Conservation (phyloP, 2,113 vertebrate genomes). For the Zosterops japonicus region DNA sequence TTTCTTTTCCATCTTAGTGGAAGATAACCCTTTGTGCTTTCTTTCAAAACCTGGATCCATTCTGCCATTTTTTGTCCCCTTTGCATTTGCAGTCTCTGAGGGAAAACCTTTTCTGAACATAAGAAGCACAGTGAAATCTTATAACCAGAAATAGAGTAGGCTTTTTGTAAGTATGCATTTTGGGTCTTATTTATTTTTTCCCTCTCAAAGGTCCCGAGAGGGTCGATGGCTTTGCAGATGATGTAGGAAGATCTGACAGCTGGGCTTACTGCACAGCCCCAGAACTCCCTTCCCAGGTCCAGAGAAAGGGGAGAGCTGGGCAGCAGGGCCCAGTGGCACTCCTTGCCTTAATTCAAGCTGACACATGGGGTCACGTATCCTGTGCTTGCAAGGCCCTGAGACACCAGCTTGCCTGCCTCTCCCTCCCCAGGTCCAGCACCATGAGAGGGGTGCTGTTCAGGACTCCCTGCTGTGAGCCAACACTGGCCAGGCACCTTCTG, state of each 20-base stretch:
- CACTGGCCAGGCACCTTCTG: background rate
- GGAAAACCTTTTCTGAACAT: background rate
- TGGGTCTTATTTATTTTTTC: background rate
- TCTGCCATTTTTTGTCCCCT: background rate
- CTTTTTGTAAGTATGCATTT: background rate
- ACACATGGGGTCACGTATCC: rapidly evolving
- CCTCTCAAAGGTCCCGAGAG: background rate
- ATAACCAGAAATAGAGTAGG: background rate
- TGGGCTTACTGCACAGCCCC: background rate
- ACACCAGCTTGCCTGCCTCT: background rate
- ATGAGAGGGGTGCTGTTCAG: background rate
- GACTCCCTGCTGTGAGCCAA: background rate
- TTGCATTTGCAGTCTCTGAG: background rate
- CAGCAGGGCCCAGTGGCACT: background rate
- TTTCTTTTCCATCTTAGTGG: background rate
- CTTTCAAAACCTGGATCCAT: background rate
- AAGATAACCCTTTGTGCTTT: background rate
- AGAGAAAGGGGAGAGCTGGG: background rate
- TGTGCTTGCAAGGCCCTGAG: rapidly evolving
- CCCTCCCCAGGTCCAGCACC: background rate
- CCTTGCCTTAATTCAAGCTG: background rate
- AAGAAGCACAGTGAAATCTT: background rate
- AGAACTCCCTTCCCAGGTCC: background rate
- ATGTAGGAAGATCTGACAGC: constrained; percentile 27
- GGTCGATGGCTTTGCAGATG: background rate